Evolutionary conservation across 2,113 vertebrate species (phyloP).

Genomic region (Bujurquina vittata): DNA sequence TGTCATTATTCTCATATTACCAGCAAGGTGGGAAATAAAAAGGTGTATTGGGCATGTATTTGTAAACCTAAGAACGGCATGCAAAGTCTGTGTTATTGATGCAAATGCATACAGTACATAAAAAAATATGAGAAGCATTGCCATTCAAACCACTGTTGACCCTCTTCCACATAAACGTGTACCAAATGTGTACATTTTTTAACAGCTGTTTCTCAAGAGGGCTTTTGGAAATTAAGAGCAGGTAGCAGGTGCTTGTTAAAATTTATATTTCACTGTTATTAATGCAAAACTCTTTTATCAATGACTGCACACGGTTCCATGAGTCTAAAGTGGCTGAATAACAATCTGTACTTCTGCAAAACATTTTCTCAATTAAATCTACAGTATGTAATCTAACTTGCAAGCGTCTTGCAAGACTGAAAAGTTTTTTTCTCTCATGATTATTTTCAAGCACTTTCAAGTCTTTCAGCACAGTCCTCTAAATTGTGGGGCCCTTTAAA

Average conservation of each 20-base stretch:
- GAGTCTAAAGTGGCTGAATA: slow-evolving; percentile 19
- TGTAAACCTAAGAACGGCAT: slow-evolving; percentile 28
- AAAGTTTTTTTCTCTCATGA: not conserved
- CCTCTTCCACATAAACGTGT: not conserved
- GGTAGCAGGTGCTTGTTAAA: slow-evolving; percentile 61
- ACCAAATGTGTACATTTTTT: not conserved
- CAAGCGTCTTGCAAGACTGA: not conserved
- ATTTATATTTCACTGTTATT: slow-evolving; percentile 59
- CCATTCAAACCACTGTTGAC: not conserved
- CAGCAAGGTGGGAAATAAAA: slow-evolving; percentile 49
- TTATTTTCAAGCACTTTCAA: not conserved
- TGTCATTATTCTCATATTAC: slow-evolving; percentile 71
- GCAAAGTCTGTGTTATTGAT: slow-evolving; percentile 7
- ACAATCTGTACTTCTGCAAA: not conserved
- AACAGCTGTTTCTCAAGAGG: slow-evolving; percentile 28
- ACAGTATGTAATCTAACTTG: not conserved
- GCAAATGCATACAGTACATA: slow-evolving; percentile 20
- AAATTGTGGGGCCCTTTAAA: not conserved
- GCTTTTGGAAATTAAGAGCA: slow-evolving; percentile 39
- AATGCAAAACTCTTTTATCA: slow-evolving; percentile 60
- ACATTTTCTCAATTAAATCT: slow-evolving; percentile 9
- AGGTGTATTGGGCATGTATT: slow-evolving; percentile 24
- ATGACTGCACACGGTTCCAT: slow-evolving; percentile 46
- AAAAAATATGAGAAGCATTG: slow-evolving; percentile 3
- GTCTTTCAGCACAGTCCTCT: not conserved